Evolutionary conservation across 2,888 invertebrate genomes (phyloP).

Genomic region (Nezara viridula): DNA sequence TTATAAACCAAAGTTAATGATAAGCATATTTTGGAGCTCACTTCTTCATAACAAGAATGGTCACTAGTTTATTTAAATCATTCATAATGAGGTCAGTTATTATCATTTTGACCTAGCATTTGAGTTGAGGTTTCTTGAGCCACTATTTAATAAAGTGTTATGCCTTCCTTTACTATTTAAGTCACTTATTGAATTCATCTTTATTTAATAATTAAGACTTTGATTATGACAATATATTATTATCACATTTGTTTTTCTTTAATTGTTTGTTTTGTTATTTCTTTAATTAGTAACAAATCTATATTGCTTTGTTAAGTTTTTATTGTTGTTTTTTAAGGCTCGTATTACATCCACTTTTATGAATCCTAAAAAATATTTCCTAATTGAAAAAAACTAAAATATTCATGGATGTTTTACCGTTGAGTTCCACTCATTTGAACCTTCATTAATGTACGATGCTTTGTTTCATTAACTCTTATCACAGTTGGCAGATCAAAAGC

Average conservation of each 20-base stretch:
- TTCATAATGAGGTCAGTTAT: background rate
- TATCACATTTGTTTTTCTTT: background rate
- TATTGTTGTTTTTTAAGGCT: background rate
- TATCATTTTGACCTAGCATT: background rate
- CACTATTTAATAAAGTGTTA: background rate
- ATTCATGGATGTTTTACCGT: no score
- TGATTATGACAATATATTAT: background rate
- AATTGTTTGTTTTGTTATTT: background rate
- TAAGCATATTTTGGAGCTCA: background rate
- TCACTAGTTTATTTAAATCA: background rate
- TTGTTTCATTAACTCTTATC: no score
- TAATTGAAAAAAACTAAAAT: background rate
- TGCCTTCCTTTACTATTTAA: background rate
- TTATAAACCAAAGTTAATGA: background rate
- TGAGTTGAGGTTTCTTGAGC: background rate
- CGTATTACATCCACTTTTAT: background rate
- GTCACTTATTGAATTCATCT: background rate
- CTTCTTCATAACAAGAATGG: background rate
- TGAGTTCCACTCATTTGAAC: no score
- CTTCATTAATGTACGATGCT: no score
- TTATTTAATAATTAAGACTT: background rate
- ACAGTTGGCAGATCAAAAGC: no score
- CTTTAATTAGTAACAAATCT: background rate
- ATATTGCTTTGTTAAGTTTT: background rate
- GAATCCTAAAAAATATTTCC: background rate